Evolutionary conservation across 2,888 invertebrate genomes (phyloP).

Genomic region (Gymnocheta viridis): DNA sequence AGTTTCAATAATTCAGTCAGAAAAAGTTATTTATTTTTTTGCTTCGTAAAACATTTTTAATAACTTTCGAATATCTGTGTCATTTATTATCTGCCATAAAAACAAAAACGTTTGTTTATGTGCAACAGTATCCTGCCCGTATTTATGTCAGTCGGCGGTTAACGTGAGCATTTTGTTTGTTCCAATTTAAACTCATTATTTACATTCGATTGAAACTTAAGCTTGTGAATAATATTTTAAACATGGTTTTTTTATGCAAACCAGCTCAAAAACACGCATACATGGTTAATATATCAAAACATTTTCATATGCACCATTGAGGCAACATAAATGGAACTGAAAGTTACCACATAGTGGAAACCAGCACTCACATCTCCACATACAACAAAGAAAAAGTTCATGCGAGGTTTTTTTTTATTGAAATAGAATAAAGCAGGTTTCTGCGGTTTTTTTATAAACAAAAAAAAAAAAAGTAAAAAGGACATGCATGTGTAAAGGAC

Average conservation of each 20-base stretch:
- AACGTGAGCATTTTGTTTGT: slow-evolving; percentile 27
- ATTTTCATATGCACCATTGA: neutral
- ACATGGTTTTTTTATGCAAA: slow-evolving; percentile 1
- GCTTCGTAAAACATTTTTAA: neutral
- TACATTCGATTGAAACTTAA: slow-evolving; percentile 57
- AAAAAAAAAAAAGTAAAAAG: slow-evolving; percentile 5
- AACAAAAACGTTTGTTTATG: neutral
- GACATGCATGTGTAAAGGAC: slow-evolving; percentile 11
- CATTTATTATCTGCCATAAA: neutral
- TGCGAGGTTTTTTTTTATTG: neutral
- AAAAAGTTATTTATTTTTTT: neutral
- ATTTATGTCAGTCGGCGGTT: slow-evolving; percentile 1
- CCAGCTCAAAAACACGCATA: neutral
- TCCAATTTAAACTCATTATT: slow-evolving; percentile 61
- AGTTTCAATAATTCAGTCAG: neutral
- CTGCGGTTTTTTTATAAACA: neutral
- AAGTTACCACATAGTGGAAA: neutral
- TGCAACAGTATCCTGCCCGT: neutral
- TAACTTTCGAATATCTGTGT: neutral
- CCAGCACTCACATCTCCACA: neutral
- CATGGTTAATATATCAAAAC: neutral
- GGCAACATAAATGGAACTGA: neutral
- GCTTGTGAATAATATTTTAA: slow-evolving; percentile 50
- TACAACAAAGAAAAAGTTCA: neutral
- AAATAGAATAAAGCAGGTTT: neutral